These are phyloP conservation scores for Lasioglossum vierecki DNA, from an alignment of 2,888 invertebrate species.

Conservation along the genomic window DNA sequence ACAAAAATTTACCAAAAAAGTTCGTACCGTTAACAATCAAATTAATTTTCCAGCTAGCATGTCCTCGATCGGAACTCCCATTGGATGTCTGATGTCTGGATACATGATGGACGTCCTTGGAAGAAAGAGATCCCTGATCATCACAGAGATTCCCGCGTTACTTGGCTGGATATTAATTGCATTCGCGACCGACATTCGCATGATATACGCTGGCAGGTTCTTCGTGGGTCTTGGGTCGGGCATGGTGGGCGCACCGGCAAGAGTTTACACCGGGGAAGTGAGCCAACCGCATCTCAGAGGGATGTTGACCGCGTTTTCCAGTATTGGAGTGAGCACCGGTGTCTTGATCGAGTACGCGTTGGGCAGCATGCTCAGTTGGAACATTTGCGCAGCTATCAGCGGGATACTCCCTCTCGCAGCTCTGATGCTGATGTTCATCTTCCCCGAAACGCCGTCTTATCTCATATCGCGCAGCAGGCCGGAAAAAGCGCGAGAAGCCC, in stretches of 20 bases:
- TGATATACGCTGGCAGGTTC: conserved; percentile 88
- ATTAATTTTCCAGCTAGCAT: conserved; percentile 86
- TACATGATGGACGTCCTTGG: conserved; percentile 90
- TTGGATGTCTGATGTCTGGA: conserved; percentile 89
- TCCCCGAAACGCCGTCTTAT: conserved; percentile 91
- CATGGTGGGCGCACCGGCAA: conserved; percentile 89
- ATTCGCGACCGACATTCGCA: conserved; percentile 86
- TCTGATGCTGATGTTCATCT: conserved; percentile 86
- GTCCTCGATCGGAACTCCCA: conserved; percentile 88
- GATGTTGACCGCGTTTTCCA: conserved; percentile 89
- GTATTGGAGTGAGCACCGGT: conserved; percentile 90
- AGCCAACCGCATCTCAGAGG: conserved; percentile 91
- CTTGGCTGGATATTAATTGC: conserved; percentile 89
- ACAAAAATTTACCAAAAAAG: background rate
- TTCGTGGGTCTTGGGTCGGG: conserved; percentile 89
- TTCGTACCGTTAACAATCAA: background rate
- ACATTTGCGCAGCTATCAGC: conserved; percentile 87
- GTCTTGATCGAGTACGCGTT: conserved; percentile 87
- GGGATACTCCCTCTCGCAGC: conserved; percentile 87
- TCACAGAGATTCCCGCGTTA: conserved; percentile 89
- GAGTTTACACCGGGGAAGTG: conserved; percentile 89
- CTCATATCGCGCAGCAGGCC: conserved; percentile 87
- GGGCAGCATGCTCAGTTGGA: conserved; percentile 88
- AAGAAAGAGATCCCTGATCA: conserved; percentile 87
- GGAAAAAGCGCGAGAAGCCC: conserved; percentile 86